Conservation (phyloP, 2,888 invertebrate species). For the Drosophila infuscata region DNA sequence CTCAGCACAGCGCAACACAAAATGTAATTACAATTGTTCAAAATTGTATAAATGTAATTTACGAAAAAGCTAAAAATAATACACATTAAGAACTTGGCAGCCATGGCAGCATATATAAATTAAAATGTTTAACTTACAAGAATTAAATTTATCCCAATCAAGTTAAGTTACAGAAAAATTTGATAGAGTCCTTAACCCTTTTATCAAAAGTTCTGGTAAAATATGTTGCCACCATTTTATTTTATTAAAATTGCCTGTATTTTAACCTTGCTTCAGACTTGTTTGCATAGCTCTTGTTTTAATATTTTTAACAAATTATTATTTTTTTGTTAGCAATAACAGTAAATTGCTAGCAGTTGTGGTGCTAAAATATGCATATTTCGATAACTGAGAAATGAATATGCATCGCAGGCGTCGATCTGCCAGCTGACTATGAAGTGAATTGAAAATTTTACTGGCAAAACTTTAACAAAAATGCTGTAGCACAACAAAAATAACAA, state of each 20-base stretch:
- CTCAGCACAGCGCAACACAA: background rate
- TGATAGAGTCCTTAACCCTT: too few relatives aligned
- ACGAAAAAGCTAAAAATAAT: background rate
- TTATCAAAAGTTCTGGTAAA: background rate
- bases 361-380: background rate
- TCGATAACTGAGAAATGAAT: slow-evolving; percentile 1
- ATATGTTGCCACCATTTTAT: background rate
- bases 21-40: slow-evolving; percentile 44
- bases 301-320: background rate
- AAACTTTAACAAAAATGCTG: slow-evolving; percentile 17
- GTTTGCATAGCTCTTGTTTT: background rate
- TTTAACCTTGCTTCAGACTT: background rate
- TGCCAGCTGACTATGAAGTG: slow-evolving; percentile 15
- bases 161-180: background rate
- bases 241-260: background rate
- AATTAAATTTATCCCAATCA: background rate
- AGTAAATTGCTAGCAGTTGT: background rate
- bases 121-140: background rate
- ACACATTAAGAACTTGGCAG: background rate
- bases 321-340: background rate
- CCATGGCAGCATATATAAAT: background rate
- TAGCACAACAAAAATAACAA: slow-evolving; percentile 12
- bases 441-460: slow-evolving; percentile 1
- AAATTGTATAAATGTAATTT: slow-evolving; percentile 11
- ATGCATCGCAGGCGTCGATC: slow-evolving; percentile 35